Percentiles rank a stretch among this genome's conserved stretches.
phyloP scores from a whole-genome alignment of 2,888 invertebrate species.

The Gymnosoma rotundatum region DNA sequence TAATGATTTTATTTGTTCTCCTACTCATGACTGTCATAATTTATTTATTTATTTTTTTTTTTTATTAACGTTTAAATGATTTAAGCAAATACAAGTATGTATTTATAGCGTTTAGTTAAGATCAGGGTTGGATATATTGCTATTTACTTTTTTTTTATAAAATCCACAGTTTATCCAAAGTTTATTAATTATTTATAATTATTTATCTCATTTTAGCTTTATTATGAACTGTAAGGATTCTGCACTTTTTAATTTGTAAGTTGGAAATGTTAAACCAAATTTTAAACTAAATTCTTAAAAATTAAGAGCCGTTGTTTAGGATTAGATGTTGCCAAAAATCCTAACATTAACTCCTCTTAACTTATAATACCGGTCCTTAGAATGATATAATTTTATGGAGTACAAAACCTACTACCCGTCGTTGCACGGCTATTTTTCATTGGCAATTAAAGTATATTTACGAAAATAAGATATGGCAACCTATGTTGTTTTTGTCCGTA shows the following conservation, averaged over 20 bases:
- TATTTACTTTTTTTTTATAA: background rate
- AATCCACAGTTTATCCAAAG: too few species aligned
- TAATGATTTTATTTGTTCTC: constrained; percentile 29
- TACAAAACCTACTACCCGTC: too few species aligned
- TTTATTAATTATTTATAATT: background rate
- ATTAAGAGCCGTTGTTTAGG: too few species aligned
- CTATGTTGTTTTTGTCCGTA: too few species aligned
- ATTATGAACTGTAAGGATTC: background rate
- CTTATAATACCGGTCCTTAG: too few species aligned
- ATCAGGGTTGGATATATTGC: constrained; percentile 28
- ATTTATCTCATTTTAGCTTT: constrained; percentile 31
- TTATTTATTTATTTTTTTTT: constrained; percentile 21
- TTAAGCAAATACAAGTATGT: constrained; percentile 19
- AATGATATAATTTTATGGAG: too few species aligned
- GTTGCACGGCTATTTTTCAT: too few species aligned
- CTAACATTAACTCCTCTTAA: too few species aligned
- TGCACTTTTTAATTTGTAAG: constrained; percentile 45
- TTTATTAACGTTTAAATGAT: background rate
- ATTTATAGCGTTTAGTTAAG: background rate
- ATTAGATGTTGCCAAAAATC: too few species aligned
- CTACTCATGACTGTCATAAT: background rate
- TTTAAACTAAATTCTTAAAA: too few species aligned
- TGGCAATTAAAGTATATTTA: too few species aligned
- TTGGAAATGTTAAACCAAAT: background rate
- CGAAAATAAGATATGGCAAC: too few species aligned